phyloP scores from a whole-genome alignment of 2,797 vertebrate species.

The Cetoscarus ocellatus region DNA sequence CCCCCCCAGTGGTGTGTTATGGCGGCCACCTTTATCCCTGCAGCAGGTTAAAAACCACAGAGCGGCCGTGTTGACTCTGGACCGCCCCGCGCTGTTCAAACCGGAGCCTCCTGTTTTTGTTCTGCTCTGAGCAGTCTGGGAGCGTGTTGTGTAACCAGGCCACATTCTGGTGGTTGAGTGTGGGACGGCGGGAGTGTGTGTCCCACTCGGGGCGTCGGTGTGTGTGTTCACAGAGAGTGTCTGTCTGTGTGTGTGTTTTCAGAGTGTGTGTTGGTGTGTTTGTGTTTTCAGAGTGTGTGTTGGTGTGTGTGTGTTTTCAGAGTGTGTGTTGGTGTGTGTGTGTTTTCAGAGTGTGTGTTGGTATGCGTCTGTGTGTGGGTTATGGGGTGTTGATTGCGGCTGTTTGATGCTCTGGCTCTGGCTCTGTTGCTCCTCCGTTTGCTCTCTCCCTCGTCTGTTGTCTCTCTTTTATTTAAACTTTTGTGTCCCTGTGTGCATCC shows the following conservation, averaged over 20 bases:
- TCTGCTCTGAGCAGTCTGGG: constrained; percentile 42
- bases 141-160: constrained; percentile 57
- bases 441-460: constrained; percentile 29
- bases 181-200: constrained; percentile 44
- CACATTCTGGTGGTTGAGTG: constrained; percentile 66
- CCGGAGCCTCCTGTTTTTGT: constrained; percentile 65
- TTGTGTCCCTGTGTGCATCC: constrained; percentile 6
- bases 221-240: too few species aligned
- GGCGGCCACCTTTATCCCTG: constrained; percentile 39
- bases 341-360: constrained; percentile 62
- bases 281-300: too few species aligned
- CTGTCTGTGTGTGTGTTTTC: too few species aligned
- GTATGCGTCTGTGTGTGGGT: constrained; percentile 72
- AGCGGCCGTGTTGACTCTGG: constrained; percentile 57
- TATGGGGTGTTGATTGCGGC: constrained; percentile 84
- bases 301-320: neutral
- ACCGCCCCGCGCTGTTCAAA: constrained; percentile 54
- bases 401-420: constrained; percentile 76
- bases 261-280: neutral
- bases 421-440: constrained; percentile 57
- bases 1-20: constrained; percentile 43
- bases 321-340: constrained; percentile 12
- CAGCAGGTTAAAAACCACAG: constrained; percentile 57
- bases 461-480: constrained; percentile 20
- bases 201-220: constrained; percentile 20